These are phyloP conservation scores for Bombylius discolor DNA, from an alignment of 2,888 invertebrate genomes.

Conservation along the genomic window DNA sequence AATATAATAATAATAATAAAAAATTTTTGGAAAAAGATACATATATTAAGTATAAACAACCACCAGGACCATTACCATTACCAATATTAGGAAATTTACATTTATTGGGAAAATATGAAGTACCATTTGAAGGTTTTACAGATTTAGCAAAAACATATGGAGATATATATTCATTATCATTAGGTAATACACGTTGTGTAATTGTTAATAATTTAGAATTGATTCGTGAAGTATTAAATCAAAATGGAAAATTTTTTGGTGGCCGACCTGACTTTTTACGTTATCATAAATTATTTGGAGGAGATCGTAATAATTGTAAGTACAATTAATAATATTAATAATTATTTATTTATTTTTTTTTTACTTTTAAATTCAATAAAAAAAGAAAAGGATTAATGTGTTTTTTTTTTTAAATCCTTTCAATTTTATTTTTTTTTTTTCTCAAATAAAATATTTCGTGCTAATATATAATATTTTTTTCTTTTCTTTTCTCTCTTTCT, in stretches of 20 bases:
- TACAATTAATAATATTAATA: slow-evolving; percentile 19
- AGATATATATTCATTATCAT: slow-evolving; percentile 52
- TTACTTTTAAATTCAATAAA: no score
- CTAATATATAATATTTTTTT: neutral
- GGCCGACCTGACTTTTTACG: slow-evolving; percentile 69
- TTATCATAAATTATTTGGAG: slow-evolving; percentile 71
- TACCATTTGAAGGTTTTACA: slow-evolving; percentile 59
- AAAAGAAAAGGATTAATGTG: no score
- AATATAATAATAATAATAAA: neutral
- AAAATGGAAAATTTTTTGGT: slow-evolving; percentile 67
- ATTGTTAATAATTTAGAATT: slow-evolving; percentile 59
- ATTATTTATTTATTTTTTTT: neutral
- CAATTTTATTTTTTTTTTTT: no score
- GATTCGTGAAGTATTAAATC: slow-evolving; percentile 61
- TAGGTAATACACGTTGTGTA: slow-evolving; percentile 57
- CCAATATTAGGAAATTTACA: slow-evolving; percentile 60
- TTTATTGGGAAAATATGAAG: slow-evolving; percentile 46
- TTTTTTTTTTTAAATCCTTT: no score
- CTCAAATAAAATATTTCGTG: no score
- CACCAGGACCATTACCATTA: slow-evolving; percentile 54
- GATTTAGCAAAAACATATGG: slow-evolving; percentile 54
- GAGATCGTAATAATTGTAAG: slow-evolving; percentile 78
- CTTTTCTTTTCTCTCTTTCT: neutral
- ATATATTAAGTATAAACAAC: slow-evolving; percentile 23
- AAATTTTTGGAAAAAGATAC: neutral